A percentile compares a stretch with the other conserved stretches of the same genome.
phyloP scores from a whole-genome alignment of 2,797 vertebrate genomes.

The Pelochelys cantorii region DNA sequence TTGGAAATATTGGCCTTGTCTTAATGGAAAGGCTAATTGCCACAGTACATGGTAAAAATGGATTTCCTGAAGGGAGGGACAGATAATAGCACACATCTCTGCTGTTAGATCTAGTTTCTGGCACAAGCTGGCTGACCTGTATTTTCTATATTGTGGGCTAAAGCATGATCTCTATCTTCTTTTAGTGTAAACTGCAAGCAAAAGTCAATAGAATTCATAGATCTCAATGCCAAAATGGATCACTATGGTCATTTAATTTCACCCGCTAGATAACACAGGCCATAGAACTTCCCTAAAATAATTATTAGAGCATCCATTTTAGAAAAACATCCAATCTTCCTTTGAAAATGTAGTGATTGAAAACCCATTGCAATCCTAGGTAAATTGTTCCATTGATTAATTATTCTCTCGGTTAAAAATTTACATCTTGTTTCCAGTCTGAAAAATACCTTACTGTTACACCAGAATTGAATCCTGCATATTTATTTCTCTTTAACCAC shows the following conservation, averaged over 20 bases:
- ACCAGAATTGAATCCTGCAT: background rate
- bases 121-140: background rate
- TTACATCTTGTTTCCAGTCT: background rate
- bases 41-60: background rate
- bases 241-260: background rate
- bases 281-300: background rate
- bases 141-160: accelerated
- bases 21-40: background rate
- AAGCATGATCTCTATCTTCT: accelerated
- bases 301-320: background rate
- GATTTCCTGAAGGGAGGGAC: background rate
- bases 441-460: background rate
- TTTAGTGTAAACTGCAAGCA: background rate
- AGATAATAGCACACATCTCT: background rate
- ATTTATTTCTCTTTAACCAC: background rate
- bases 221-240: background rate
- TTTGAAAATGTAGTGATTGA: background rate
- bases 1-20: background rate
- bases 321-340: background rate
- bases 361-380: background rate
- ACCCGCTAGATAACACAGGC: background rate
- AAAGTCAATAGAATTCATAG: background rate
- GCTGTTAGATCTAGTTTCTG: accelerated
- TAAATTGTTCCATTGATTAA: background rate
- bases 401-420: background rate